These are phyloP conservation scores for Dufourea novaeangliae DNA, from an alignment of 1,140 invertebrate species.

Conservation along the genomic window DNA sequence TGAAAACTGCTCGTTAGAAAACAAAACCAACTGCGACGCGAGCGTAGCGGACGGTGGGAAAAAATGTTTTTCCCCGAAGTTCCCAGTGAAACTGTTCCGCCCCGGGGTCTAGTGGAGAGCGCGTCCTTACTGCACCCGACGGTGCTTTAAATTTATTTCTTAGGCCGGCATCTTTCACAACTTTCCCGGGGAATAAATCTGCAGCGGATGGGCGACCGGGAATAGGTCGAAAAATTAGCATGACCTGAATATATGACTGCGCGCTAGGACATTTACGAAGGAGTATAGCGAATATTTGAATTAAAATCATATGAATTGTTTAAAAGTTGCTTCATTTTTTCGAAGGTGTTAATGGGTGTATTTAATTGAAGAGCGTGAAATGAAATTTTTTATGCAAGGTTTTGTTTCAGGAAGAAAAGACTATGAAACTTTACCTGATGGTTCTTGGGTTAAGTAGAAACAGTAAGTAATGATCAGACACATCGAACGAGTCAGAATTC, in stretches of 20 bases:
- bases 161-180: slow-evolving; percentile 37
- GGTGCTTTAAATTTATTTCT: slow-evolving; percentile 47
- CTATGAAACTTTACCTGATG: no score
- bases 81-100: slow-evolving; percentile 4
- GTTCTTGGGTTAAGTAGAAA: no score
- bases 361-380: no score
- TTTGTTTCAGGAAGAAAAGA: no score
- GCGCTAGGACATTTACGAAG: not conserved
- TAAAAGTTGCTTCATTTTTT: no score
- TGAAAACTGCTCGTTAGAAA: slow-evolving; percentile 10
- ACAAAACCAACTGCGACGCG: not conserved
- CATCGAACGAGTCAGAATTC: no score
- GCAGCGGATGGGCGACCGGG: slow-evolving; percentile 7
- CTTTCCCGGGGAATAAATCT: slow-evolving; percentile 40
- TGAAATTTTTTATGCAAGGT: no score
- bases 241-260: slow-evolving; percentile 15
- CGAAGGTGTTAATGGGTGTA: no score
- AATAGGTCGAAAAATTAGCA: slow-evolving; percentile 26
- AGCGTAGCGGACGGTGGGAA: no score
- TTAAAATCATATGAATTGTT: no score
- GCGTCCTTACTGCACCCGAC: slow-evolving; percentile 24
- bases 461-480: no score
- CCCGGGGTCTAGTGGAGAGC: not conserved
- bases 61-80: not conserved
- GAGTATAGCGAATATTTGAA: not conserved